Evolutionary conservation across 1,140 invertebrate species (phyloP), one percentile per base, ranked within the genome.

Genomic region (Drosophila chauvacae): DNA sequence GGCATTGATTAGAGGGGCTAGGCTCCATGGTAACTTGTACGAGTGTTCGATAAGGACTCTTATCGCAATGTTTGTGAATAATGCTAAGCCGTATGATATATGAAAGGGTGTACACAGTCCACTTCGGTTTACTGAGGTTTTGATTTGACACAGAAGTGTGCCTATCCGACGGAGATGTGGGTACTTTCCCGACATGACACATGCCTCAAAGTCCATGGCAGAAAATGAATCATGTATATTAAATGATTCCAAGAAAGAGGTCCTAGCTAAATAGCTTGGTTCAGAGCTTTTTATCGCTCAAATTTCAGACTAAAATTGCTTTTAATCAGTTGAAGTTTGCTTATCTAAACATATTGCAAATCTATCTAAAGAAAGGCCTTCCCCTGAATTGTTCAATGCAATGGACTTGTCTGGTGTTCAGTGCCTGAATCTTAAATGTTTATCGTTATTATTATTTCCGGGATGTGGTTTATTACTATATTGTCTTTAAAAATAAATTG

Each of bases 11-110:
- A 16, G 16, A 42, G 13, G 42, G 9, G 10, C 9, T 1, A 20
- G 45, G 45, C 13, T 28, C 44, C 37, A 39, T 59, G 20, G 18
- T 26, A 42, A 57, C 55, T 7, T 2, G 45, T 11, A 59, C 11
- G 7, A n/a, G 61, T 10, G 13, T 5, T 39, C 11, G 69, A 72
- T 72, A 71, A 57, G 62, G 20, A 45, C 23, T n/a, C 23, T 70
- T 70, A 69, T 70, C 39, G 23, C 39, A 28, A 26, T 47, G 41
- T 28, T 47, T 48, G 26, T 33, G 42, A 57, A 58, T 28, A 41
- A 23, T 14, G 28, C 16, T 23, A 45, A 35, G 33, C 20, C 48
- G 14, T 42, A 2, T 20, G 23, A 7, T 23, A 23, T 55, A 47
- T 39, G 10, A 35, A 7, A 9, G n/a, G 1, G 9, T 56, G 20